A percentile compares a stretch with the other conserved stretches of the same genome.
phyloP scores from a whole-genome alignment of 2,888 invertebrate species.

The Ochlodes sylvanus region DNA sequence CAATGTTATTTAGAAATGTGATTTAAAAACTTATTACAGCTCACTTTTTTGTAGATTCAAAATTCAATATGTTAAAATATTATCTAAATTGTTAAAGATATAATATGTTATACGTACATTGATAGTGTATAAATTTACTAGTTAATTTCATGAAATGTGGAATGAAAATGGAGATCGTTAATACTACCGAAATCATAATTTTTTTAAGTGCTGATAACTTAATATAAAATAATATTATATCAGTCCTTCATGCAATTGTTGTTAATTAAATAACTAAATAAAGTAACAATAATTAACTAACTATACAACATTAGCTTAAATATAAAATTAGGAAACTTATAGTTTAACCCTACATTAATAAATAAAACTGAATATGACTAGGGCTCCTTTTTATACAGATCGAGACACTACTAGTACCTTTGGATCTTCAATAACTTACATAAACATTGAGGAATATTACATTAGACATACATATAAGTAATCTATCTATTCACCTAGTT shows the following conservation, averaged over 20 bases:
- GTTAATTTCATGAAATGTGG: background rate
- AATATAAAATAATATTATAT: conserved; percentile 19
- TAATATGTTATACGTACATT: conserved; percentile 8
- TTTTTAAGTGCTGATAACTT: background rate
- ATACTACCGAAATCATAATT: background rate
- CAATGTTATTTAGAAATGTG: conserved; percentile 20
- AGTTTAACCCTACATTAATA: background rate
- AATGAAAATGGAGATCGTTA: background rate
- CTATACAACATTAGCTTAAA: background rate
- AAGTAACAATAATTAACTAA: background rate
- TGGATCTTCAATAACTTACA: background rate
- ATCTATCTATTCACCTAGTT: no score
- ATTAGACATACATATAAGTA: background rate
- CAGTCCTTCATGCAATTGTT: conserved; percentile 10
- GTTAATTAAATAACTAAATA: conserved; percentile 10
- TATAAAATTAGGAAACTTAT: conserved; percentile 4
- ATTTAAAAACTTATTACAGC: conserved; percentile 16
- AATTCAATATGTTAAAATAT: conserved; percentile 14
- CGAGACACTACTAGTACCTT: background rate
- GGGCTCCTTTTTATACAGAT: background rate
- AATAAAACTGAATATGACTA: conserved; percentile 2
- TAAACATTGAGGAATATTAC: background rate
- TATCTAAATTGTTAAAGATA: conserved; percentile 1
- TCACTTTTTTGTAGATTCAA: conserved; percentile 14
- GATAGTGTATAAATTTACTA: background rate